Base-by-base conservation (phyloP, 2,888 invertebrate species). In the Apantesis nais region DNA sequence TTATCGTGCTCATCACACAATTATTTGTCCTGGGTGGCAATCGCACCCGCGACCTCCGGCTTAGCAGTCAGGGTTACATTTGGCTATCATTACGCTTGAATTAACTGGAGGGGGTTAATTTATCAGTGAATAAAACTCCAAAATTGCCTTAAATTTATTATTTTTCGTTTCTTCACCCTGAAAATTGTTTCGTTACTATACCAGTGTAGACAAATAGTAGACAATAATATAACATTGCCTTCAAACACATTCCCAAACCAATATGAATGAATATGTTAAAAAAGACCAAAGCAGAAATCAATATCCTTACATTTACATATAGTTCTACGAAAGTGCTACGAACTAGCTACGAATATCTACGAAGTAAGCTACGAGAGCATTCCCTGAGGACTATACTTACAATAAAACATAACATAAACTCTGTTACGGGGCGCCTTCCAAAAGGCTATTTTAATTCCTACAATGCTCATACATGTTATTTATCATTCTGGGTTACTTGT, bases 381-480 rank as follows among this genome's bases (percentile, higher is more conserved):
- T 69, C 76, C 74, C 80, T 41, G 2, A 71, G 80, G 76, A 72
- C 66, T 58, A 31, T 41, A 39, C 25, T 22, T 70, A 72, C 75
- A 73, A 75, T 74, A 78, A 78, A 77, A 74, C 72, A 73, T 73
- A 72, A 70, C 72, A 77, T 77, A 78, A 80, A 75, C 73, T 74
- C 48, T 63, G 61, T 14, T 72, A 70, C 71, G 74, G 73, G 73
- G 22, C 66, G 71, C 70, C 70, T 70, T 70, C 70, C 70, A 72
- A 71, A 78, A 80, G 72, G 79, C 79, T 80, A 70, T 76, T 80
- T 74, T 81, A 79, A 81, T 79, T 74, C 79, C 68, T 74, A 74
- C 71, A 76, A 79, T 75, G 70, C 77, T 73, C 77, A 73, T 66
- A 74, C 71, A 63, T 62, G 71, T 78, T 78, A 80, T 80, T 80